These are phyloP conservation scores for Drosophila kikkawai DNA, from an alignment of 1,140 invertebrate genomes.

Conservation along the genomic window DNA sequence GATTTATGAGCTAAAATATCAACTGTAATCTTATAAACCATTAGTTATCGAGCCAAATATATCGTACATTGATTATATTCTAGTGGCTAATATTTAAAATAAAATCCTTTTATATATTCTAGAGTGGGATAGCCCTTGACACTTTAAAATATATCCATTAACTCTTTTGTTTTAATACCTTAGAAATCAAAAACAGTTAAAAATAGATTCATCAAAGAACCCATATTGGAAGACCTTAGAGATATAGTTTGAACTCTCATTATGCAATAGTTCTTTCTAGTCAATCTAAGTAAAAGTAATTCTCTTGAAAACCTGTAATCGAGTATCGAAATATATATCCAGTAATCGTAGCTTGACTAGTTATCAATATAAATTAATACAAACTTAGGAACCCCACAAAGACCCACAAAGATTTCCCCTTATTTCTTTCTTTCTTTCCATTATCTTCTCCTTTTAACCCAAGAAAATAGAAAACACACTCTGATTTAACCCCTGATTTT, in stretches of 20 bases:
- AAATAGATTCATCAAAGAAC: constrained; percentile 5
- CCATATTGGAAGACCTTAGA: constrained; percentile 17
- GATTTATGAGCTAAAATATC: background rate
- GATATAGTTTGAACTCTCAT: constrained; percentile 1
- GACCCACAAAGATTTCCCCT: constrained; percentile 22
- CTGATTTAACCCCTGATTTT: constrained; percentile 24
- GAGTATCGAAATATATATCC: constrained; percentile 5
- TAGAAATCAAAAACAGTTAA: background rate
- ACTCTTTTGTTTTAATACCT: background rate
- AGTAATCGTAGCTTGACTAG: constrained; percentile 42
- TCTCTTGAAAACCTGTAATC: constrained; percentile 14
- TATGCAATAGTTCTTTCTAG: constrained; percentile 5
- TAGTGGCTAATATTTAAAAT: background rate
- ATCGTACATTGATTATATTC: background rate
- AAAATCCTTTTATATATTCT: background rate
- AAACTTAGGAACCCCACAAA: constrained; percentile 41
- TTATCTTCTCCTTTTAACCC: background rate
- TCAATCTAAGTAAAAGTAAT: constrained; percentile 10
- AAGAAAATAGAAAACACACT: constrained; percentile 10
- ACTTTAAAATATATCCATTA: background rate
- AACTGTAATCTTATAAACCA: background rate
- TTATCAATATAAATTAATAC: background rate
- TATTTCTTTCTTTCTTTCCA: constrained; percentile 11
- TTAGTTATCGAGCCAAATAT: background rate
- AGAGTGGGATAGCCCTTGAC: background rate